A percentile compares a stretch with the other conserved stretches of the same genome.
Evolutionary conservation across 1,140 invertebrate genomes (phyloP).

Genomic region (Bathynomus jamesi): DNA sequence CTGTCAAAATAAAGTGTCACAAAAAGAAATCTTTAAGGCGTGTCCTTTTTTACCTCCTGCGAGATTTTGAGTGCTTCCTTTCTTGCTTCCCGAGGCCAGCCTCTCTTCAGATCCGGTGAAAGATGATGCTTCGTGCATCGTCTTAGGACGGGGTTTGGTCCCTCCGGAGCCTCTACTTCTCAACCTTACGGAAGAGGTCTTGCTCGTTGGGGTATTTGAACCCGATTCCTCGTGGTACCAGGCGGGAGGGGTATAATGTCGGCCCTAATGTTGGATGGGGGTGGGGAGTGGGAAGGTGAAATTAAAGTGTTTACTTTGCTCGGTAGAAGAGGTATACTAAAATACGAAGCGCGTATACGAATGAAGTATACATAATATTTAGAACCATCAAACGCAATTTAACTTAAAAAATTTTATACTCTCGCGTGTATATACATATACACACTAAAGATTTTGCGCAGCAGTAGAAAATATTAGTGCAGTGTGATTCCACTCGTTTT

Average conservation of each 20-base stretch:
- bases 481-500: too few species aligned
- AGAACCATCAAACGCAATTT: too few species aligned
- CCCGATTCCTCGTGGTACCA: conserved; percentile 17
- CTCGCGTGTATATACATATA: too few species aligned
- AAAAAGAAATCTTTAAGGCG: neutral
- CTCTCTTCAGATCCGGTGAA: conserved; percentile 14
- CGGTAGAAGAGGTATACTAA: too few species aligned
- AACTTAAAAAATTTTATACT: too few species aligned
- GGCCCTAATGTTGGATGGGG: conserved; percentile 17
- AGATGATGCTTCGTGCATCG: conserved; percentile 24
- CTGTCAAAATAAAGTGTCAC: conserved; percentile 2
- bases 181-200: conserved; percentile 23
- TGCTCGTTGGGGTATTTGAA: conserved; percentile 20
- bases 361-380: too few species aligned
- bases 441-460: too few species aligned
- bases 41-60: conserved; percentile 14
- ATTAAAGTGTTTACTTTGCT: too few species aligned
- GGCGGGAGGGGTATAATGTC: conserved; percentile 27
- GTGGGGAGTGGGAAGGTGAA: too few species aligned
- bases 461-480: too few species aligned
- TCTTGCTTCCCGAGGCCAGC: conserved; percentile 14
- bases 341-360: too few species aligned
- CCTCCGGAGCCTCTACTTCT: conserved; percentile 27
- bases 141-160: conserved; percentile 27
- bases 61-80: conserved; percentile 33